Conservation (phyloP, 2,797 vertebrate species). For the Fistularia commersonii region DNA sequence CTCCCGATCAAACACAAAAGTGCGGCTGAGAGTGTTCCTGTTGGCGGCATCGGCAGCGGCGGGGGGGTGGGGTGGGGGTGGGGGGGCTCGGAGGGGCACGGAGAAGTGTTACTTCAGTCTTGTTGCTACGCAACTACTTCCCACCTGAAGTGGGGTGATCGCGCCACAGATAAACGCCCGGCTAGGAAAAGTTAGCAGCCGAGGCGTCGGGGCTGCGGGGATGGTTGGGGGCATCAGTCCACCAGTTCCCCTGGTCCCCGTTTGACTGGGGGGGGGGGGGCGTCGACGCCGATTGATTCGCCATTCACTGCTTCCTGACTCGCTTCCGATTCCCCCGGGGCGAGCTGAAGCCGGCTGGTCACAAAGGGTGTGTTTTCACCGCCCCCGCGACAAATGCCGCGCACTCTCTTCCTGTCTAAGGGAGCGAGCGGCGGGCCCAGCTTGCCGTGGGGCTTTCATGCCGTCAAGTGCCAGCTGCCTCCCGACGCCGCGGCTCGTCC, state of each 20-base stretch:
- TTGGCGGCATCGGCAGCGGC: slow-evolving; percentile 38
- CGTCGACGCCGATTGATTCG: too few species aligned
- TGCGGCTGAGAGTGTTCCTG: slow-evolving; percentile 29
- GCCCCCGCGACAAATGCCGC: slow-evolving; percentile 58
- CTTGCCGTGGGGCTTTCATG: slow-evolving; percentile 69
- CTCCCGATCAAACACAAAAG: slow-evolving; percentile 54
- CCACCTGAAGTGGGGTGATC: slow-evolving; percentile 41
- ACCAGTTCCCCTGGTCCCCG: too few species aligned
- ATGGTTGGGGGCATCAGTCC: too few species aligned
- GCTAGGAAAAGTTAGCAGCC: slow-evolving; percentile 28
- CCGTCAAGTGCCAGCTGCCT: slow-evolving; percentile 73
- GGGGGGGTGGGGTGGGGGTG: too few species aligned
- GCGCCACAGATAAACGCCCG: slow-evolving; percentile 36
- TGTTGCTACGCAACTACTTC: slow-evolving; percentile 67
- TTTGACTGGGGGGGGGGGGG: too few species aligned
- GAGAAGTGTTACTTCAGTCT: slow-evolving; percentile 40
- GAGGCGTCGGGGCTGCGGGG: too few species aligned
- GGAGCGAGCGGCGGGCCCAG: slow-evolving; percentile 59
- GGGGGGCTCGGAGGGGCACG: too few species aligned
- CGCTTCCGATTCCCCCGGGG: too few species aligned
- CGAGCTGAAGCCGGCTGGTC: too few species aligned
- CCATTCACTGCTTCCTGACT: too few species aligned
- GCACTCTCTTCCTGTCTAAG: slow-evolving; percentile 60
- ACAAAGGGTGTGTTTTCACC: slow-evolving; percentile 23
- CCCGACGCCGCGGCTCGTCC: slow-evolving; percentile 58